These are phyloP conservation scores for Oryzias curvinotus DNA, from an alignment of 2,113 vertebrate species.

Conservation along the genomic window DNA sequence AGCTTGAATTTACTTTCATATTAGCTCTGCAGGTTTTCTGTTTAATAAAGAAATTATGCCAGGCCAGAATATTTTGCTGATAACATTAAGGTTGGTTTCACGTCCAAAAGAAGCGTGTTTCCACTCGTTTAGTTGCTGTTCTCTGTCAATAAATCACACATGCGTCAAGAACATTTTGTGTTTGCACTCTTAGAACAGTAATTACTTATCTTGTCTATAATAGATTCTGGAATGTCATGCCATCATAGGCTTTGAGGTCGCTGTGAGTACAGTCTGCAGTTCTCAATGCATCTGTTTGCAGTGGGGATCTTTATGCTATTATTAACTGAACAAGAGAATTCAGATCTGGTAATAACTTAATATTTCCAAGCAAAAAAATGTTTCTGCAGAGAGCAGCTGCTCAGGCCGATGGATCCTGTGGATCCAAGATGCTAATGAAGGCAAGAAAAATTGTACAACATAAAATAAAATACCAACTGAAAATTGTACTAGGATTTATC, in stretches of 20 bases:
- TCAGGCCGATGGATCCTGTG: slow-evolving; percentile 53
- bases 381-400: slow-evolving; percentile 62
- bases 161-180: slow-evolving; percentile 48
- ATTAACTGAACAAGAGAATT: slow-evolving; percentile 37
- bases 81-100: slow-evolving; percentile 40
- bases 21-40: background rate
- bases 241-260: slow-evolving; percentile 21
- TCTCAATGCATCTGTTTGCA: slow-evolving; percentile 13
- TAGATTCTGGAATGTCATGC: slow-evolving; percentile 36
- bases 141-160: slow-evolving; percentile 60
- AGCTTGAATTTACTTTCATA: slow-evolving; percentile 7
- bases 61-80: slow-evolving; percentile 47
- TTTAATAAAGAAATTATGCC: slow-evolving; percentile 3
- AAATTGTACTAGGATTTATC: too few species aligned
- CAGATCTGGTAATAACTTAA: slow-evolving; percentile 38
- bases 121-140: slow-evolving; percentile 44
- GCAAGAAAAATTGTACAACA: background rate
- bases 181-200: slow-evolving; percentile 50
- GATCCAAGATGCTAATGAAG: slow-evolving; percentile 55
- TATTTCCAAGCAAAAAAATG: slow-evolving; percentile 39
- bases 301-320: slow-evolving; percentile 23
- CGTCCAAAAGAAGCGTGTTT: slow-evolving; percentile 63
- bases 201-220: slow-evolving; percentile 56
- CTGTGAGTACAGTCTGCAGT: slow-evolving; percentile 15
- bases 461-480: too few species aligned